phyloP scores from a whole-genome alignment of 2,113 vertebrate genomes.

The Hyla sarda region DNA sequence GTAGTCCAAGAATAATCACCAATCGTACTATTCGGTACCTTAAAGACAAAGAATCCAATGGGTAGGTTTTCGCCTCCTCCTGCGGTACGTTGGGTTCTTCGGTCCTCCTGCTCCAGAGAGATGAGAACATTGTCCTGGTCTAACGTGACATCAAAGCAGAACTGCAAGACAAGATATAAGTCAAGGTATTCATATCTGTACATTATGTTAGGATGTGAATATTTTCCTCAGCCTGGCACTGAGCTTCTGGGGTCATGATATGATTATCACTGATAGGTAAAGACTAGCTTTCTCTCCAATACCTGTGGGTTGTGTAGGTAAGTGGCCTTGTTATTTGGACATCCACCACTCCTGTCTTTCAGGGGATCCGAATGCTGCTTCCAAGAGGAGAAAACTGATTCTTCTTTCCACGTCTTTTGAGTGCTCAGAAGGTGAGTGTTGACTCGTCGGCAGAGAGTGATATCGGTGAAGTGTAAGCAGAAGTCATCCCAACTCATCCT shows the following conservation, averaged over 20 bases:
- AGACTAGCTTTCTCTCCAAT: neutral
- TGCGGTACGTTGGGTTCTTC: conserved; percentile 71
- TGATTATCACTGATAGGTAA: neutral
- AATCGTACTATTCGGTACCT: conserved; percentile 64
- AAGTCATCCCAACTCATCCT: conserved; percentile 85
- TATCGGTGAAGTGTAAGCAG: conserved; percentile 79
- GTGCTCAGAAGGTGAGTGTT: conserved; percentile 72
- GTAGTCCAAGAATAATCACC: neutral
- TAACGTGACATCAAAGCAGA: conserved; percentile 74
- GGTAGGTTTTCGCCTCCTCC: conserved; percentile 79
- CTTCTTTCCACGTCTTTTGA: conserved; percentile 74
- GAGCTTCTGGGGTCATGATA: neutral
- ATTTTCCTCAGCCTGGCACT: no score
- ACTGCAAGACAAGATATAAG: conserved; percentile 64
- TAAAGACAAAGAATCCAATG: conserved; percentile 81
- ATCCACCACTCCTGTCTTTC: conserved; percentile 79
- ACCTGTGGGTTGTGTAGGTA: conserved; percentile 85
- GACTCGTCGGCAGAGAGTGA: conserved; percentile 76
- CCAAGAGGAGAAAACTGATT: conserved; percentile 72
- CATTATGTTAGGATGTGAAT: no score
- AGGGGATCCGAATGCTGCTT: conserved; percentile 52
- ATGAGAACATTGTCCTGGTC: conserved; percentile 76
- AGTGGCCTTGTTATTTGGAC: conserved; percentile 79
- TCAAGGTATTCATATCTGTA: neutral
- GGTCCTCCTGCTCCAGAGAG: conserved; percentile 82